phyloP scores from a whole-genome alignment of 2,797 vertebrate species.

The Microhierax caerulescens region DNA sequence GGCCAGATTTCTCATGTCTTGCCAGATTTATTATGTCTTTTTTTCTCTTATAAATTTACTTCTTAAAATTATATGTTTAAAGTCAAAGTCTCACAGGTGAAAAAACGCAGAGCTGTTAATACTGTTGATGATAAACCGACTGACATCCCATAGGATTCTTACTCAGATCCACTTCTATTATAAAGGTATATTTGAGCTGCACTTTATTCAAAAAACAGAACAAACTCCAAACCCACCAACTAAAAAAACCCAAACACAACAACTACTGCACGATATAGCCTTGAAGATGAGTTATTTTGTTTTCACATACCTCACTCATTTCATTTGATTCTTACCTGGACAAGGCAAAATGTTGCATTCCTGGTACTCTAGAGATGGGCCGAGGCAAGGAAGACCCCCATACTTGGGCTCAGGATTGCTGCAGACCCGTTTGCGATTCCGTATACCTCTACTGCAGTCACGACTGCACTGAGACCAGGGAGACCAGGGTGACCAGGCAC shows the following conservation, averaged over 20 bases:
- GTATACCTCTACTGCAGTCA: slow-evolving; percentile 92
- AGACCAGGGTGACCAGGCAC: slow-evolving; percentile 92
- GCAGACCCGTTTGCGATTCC: slow-evolving; percentile 90
- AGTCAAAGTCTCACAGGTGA: background rate
- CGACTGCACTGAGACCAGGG: slow-evolving; percentile 95
- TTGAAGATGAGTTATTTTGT: background rate
- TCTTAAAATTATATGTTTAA: background rate
- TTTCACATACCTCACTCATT: background rate
- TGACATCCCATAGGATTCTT: background rate
- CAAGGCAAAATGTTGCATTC: slow-evolving; percentile 96
- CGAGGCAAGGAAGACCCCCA: slow-evolving; percentile 88
- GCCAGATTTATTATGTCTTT: background rate
- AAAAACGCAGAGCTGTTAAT: background rate
- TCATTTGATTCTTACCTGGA: slow-evolving; percentile 81
- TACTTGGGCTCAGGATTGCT: slow-evolving; percentile 92
- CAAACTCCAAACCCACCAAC: background rate
- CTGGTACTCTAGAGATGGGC: slow-evolving; percentile 90
- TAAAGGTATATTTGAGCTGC: background rate
- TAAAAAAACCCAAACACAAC: background rate
- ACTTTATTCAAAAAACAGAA: background rate
- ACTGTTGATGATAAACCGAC: background rate
- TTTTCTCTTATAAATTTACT: background rate
- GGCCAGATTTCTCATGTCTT: background rate
- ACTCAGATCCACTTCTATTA: background rate
- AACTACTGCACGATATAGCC: background rate